Evolutionary conservation across 2,797 vertebrate genomes (phyloP).

Genomic region (Neoniphon sammara): DNA sequence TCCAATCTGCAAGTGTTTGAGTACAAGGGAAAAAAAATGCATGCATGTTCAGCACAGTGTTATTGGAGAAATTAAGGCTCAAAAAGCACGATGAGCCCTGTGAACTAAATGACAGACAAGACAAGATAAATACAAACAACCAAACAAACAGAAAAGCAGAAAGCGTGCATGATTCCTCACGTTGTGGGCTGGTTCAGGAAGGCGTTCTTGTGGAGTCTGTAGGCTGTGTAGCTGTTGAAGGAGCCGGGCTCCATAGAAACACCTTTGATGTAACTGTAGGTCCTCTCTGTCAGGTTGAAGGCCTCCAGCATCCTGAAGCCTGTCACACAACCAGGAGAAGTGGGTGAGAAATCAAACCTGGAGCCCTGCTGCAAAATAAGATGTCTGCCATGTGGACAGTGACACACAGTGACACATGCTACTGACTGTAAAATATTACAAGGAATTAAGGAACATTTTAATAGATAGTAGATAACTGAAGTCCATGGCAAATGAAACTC

Average conservation of each 20-base stretch:
- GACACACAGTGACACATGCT: not conserved
- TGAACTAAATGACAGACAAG: too few relatives aligned
- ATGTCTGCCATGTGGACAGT: not conserved
- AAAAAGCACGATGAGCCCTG: too few relatives aligned
- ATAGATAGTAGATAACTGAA: too few relatives aligned
- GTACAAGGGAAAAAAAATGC: not conserved
- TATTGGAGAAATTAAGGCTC: too few relatives aligned
- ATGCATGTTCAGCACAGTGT: not conserved
- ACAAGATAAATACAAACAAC: too few relatives aligned
- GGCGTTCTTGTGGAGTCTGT: conserved; percentile 93
- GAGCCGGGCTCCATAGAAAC: conserved; percentile 96
- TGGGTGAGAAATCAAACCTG: not conserved
- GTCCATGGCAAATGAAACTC: too few relatives aligned
- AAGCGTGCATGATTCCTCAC: too few relatives aligned
- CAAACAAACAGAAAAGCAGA: too few relatives aligned
- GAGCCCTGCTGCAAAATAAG: conserved; percentile 1
- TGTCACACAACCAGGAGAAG: conserved; percentile 59
- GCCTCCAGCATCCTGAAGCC: conserved; percentile 98
- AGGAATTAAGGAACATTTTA: too few relatives aligned
- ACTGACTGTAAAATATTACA: too few relatives aligned
- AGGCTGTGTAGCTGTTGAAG: conserved; percentile 92
- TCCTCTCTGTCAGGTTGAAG: conserved; percentile 95
- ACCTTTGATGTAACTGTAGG: conserved; percentile 88
- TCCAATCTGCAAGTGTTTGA: not conserved
- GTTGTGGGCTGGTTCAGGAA: conserved; percentile 89